phyloP scores from a whole-genome alignment of 2,888 invertebrate genomes.

The Aspidapion aeneum region DNA sequence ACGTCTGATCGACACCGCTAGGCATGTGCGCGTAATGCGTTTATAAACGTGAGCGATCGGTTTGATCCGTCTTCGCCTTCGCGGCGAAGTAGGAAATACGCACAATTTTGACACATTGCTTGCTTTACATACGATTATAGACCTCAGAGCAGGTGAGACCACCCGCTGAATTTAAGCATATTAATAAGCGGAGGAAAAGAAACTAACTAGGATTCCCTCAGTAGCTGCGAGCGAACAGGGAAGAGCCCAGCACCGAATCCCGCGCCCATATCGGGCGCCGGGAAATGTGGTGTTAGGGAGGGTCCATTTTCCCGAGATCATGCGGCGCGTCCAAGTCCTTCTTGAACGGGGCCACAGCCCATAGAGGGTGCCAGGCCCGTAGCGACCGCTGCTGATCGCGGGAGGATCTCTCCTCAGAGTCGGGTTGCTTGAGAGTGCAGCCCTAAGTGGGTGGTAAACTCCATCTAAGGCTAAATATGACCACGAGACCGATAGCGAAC shows the following conservation, averaged over 20 bases:
- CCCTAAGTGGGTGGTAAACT: constrained; percentile 57
- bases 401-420: constrained; percentile 48
- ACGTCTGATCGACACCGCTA: no score
- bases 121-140: no score
- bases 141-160: constrained; percentile 9
- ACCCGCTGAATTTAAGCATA: constrained; percentile 53
- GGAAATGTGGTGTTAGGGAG: constrained; percentile 52
- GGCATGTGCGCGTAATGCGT: no score
- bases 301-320: constrained; percentile 39
- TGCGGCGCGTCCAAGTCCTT: constrained; percentile 50
- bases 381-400: constrained; percentile 40
- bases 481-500: constrained; percentile 60
- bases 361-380: constrained; percentile 56
- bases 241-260: constrained; percentile 50
- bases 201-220: constrained; percentile 59
- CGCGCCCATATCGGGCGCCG: neutral
- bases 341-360: constrained; percentile 54
- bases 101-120: no score
- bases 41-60: no score
- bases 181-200: constrained; percentile 61
- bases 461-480: constrained; percentile 54
- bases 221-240: constrained; percentile 61
- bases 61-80: no score
- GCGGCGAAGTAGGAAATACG: no score
- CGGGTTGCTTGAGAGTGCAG: constrained; percentile 58